phyloP scores from a whole-genome alignment of 1,140 invertebrate genomes.

The Drosophila repleta region DNA sequence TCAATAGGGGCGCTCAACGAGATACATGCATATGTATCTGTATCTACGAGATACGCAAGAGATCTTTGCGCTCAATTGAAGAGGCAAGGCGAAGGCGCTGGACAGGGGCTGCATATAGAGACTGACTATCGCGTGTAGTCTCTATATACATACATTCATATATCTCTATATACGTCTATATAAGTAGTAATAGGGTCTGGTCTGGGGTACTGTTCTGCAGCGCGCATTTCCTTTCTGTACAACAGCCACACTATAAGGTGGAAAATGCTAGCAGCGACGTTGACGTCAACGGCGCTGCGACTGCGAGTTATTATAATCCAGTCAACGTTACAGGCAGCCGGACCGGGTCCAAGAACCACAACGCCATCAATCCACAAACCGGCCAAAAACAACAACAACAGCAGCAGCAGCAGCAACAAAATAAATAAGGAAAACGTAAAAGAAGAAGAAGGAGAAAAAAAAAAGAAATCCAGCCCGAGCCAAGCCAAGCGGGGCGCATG shows the following conservation, averaged over 20 bases:
- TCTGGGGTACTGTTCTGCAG: constrained; percentile 34
- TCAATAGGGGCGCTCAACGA: constrained; percentile 51
- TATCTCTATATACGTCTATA: constrained; percentile 3
- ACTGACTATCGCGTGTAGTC: constrained; percentile 25
- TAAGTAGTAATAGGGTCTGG: constrained; percentile 32
- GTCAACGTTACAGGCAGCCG: constrained; percentile 54
- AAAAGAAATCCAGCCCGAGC: constrained; percentile 36
- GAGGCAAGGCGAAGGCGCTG: constrained; percentile 34
- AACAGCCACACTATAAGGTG: constrained; percentile 56
- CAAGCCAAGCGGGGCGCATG: constrained; percentile 64
- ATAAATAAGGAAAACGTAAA: constrained; percentile 8
- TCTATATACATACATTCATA: neutral
- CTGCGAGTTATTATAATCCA: constrained; percentile 78
- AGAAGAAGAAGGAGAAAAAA: constrained; percentile 5
- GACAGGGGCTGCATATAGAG: constrained; percentile 31
- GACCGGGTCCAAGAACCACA: constrained; percentile 47
- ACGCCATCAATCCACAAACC: constrained; percentile 49
- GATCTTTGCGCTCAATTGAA: constrained; percentile 56
- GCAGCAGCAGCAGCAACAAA: too few relatives aligned
- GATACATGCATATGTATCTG: constrained; percentile 4
- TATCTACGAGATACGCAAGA: constrained; percentile 51
- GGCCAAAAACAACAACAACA: constrained; percentile 29
- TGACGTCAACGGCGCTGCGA: constrained; percentile 3
- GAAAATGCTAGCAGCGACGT: constrained; percentile 70
- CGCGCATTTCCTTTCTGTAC: constrained; percentile 56